Evolutionary conservation across 1,140 invertebrate genomes (phyloP), one percentile per base, ranked within the genome.

Genomic region (Delia radicum): DNA sequence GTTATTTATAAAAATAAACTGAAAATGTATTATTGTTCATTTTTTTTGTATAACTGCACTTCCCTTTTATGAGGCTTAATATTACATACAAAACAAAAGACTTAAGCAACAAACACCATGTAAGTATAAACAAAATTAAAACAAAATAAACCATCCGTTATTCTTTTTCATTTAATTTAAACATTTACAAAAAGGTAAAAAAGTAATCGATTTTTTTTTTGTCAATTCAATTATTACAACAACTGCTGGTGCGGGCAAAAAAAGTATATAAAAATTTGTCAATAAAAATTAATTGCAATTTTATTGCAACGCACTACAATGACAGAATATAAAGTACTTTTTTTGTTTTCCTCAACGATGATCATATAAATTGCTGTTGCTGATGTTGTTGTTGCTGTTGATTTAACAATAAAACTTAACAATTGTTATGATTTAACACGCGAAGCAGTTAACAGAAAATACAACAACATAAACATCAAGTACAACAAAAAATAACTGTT

Each of bases 251-350:
- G n/a, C 27, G n/a, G 12, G 24, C 27, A 67, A 3, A 67, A 67
- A 29, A 31, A 31, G 27, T 29, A 67, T 13, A 67, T 55, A 29
- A 67, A 75, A 69, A 71, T 75, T 75, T 75, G 65, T 75, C 74
- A 75, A 75, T 75, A 75, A 75, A 75, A 75, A 55, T 75, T 75
- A 75, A 75, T 75, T 75, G 74, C 65, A 75, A 75, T 75, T 75
- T 75, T 75, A 75, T 75, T 75, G 74, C 74, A 75, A 71, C 63
- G 29, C 24, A 72, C 18, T 29, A 67, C 27, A 13, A 67, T 4
- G n/a, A 18, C 27, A 29, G 63, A 67, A 67, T 67, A 67, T 31
- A 67, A 67, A 67, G 63, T 67, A 67, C 27, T 67, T 27, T 29
- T 31, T 27, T 28, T 7, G 2, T n/a, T 10, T 1, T 10, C 6